These are phyloP conservation scores for Litoditis marina DNA, from an alignment of 2,888 invertebrate genomes.

Conservation along the genomic window DNA sequence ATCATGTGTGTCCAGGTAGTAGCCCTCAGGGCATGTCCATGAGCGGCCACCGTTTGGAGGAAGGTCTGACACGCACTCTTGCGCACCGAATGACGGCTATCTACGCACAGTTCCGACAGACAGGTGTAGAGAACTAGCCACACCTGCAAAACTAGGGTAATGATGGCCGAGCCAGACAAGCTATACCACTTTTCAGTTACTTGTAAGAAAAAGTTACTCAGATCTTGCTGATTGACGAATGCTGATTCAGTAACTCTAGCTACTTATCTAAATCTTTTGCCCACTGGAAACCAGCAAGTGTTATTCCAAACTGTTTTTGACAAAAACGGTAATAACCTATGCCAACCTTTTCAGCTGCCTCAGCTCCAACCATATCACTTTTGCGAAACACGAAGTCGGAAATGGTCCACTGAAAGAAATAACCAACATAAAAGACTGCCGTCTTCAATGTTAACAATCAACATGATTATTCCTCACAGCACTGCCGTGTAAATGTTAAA, in stretches of 20 bases:
- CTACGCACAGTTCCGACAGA: constrained; percentile 76
- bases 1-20: constrained; percentile 78
- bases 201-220: too few species aligned
- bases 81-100: constrained; percentile 87
- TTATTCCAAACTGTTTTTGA: too few species aligned
- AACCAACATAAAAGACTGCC: background rate
- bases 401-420: constrained; percentile 84
- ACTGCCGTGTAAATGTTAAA: too few species aligned
- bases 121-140: constrained; percentile 62
- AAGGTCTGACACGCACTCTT: constrained; percentile 89
- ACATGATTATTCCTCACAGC: too few species aligned
- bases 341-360: constrained; percentile 38
- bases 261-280: too few species aligned
- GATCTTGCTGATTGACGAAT: too few species aligned
- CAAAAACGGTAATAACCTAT: background rate
- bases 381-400: constrained; percentile 75
- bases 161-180: too few species aligned
- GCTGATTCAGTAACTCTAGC: too few species aligned
- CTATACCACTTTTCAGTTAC: too few species aligned
- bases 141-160: constrained; percentile 31
- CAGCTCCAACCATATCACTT: constrained; percentile 31
- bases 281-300: too few species aligned
- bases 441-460: background rate
- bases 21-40: constrained; percentile 64
- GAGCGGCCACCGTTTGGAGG: constrained; percentile 93